Conservation (phyloP, 2,113 vertebrate genomes). For the Myrmecophaga tridactyla region DNA sequence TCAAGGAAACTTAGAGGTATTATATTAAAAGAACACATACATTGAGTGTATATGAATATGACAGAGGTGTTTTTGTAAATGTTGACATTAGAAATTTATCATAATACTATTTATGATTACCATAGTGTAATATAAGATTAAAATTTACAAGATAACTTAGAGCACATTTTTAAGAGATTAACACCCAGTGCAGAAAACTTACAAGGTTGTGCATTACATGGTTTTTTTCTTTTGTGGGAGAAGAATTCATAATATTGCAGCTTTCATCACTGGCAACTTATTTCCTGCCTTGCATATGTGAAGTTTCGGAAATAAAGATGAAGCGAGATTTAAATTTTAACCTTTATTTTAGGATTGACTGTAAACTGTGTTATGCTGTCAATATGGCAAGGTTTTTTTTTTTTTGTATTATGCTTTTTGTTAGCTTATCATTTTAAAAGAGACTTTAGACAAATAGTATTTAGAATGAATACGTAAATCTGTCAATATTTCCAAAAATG, state of each 20-base stretch:
- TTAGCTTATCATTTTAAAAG: constrained; percentile 50
- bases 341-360: constrained; percentile 74
- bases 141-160: constrained; percentile 68
- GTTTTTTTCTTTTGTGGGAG: constrained; percentile 67
- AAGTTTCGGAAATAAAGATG: constrained; percentile 71
- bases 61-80: constrained; percentile 35
- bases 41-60: not conserved
- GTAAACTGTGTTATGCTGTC: constrained; percentile 71
- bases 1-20: constrained; percentile 3
- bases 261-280: constrained; percentile 57
- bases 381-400: not conserved
- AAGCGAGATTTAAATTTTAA: constrained; percentile 72
- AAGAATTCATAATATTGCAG: constrained; percentile 68
- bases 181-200: constrained; percentile 54
- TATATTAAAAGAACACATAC: not conserved
- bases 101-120: not conserved
- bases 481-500: constrained; percentile 37
- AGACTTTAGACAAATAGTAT: constrained; percentile 4
- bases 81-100: constrained; percentile 48
- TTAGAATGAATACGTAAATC: constrained; percentile 38
- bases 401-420: not conserved
- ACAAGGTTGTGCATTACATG: constrained; percentile 66
- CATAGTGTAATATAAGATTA: not conserved
- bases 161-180: constrained; percentile 59
- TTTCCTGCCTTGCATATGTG: constrained; percentile 51